Base-by-base conservation (phyloP, 2,888 invertebrate species). In the Tetrapedia diversipes region DNA sequence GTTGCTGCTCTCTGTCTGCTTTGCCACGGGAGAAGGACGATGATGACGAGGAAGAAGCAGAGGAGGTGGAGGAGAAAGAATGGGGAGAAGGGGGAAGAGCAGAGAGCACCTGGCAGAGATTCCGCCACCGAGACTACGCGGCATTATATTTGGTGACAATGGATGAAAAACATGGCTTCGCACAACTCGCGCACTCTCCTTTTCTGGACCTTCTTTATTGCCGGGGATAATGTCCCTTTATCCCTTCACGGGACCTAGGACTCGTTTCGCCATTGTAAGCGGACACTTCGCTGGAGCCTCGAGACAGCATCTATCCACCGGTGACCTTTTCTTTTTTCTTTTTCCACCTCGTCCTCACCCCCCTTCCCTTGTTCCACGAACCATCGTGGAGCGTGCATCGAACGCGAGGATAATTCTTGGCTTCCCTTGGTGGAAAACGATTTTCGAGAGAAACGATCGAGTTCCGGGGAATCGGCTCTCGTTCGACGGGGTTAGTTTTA, bases 81-180 rank as follows among this genome's bases (percentile, higher is more conserved):
- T n/a, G 8, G 57, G 39, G n/a, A 59, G 64, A 39, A 53, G 27
- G 56, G 43, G 41, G 10, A 49, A 47, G 24, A 47, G 24, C 41
- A n/a, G 45, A 43, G 64, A 69, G 77, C 85, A 83, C 87, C 86
- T 85, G 87, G 87, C 85, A 78, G 84, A 80, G 74, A 83, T 81
- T 86, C 85, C 73, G 82, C 77, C 81, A 84, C 66, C 64, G 70
- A 78, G 75, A 78, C 81, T 78, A 75, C 75, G 74, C 77, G 78
- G 81, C 81, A 89, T 88, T 88, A 88, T 88, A 83, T 80, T 61
- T 72, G 57, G 81, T 77, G 84, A 89, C 89, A 88, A 87, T 83
- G 78, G 77, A 74, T 79, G 84, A 85, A 87, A 84, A 88, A 87
- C 88, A 86, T 88, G 87, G 84, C 87, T 88, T 86, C 81, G 83